A percentile compares a stretch with the other conserved stretches of the same genome.
Conservation (phyloP, 2,113 vertebrate species). For the Charina bottae region DNA sequence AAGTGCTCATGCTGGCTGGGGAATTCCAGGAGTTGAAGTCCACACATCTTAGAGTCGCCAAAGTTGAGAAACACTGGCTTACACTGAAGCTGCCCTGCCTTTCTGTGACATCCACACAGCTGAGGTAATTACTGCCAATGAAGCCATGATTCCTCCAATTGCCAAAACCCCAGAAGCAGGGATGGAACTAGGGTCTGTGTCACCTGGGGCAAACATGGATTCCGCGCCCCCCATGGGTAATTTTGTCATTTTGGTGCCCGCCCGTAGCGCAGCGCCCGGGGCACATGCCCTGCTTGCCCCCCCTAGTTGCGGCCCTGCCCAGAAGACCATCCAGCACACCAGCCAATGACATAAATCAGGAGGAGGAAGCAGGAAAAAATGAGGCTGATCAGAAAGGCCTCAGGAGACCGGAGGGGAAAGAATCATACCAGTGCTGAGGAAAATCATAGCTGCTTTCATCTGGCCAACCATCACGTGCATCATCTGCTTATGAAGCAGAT, state of each 20-base stretch:
- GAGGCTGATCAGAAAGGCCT: not conserved
- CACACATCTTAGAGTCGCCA: not conserved
- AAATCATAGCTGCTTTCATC: not conserved
- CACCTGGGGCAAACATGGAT: no score
- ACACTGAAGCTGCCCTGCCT: not conserved
- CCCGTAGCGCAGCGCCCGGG: no score
- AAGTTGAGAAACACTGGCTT: not conserved
- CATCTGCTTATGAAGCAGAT: not conserved
- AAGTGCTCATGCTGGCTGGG: not conserved
- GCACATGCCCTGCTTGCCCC: no score
- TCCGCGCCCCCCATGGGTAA: no score
- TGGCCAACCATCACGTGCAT: not conserved
- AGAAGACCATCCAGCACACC: not conserved
- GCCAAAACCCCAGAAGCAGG: not conserved
- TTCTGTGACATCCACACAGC: not conserved
- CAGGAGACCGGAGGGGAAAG: not conserved
- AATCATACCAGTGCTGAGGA: not conserved
- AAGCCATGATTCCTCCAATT: not conserved
- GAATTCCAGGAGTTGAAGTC: no score
- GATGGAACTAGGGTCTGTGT: no score
- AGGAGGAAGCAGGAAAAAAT: not conserved
- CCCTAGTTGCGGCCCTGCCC: no score
- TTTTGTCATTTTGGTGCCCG: no score
- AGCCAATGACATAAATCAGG: not conserved
- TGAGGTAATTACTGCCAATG: not conserved